phyloP scores from a whole-genome alignment of 2,888 invertebrate species.

The Cetonia aurata region DNA sequence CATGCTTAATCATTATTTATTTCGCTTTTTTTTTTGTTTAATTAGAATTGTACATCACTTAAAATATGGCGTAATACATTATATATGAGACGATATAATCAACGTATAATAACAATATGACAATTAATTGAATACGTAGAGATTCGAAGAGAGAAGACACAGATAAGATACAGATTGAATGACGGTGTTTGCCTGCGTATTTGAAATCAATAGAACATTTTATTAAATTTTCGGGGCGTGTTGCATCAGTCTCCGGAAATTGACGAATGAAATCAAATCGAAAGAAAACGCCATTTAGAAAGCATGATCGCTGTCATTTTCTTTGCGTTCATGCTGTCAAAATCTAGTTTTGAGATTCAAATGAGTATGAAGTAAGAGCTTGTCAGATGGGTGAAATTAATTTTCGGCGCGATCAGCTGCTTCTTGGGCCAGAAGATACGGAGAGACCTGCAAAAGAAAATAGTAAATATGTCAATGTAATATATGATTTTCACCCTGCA shows the following conservation, averaged over 20 bases:
- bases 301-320: conserved; percentile 5
- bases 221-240: neutral
- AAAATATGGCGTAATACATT: neutral
- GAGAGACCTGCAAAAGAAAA: conserved; percentile 51
- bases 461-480: neutral
- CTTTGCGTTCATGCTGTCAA: neutral
- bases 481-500: neutral
- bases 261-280: conserved; percentile 4
- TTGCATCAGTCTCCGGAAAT: conserved; percentile 29
- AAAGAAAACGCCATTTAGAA: conserved; percentile 11
- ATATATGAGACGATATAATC: neutral
- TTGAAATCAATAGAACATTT: conserved; percentile 4
- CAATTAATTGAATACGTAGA: conserved; percentile 36
- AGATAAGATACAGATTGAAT: conserved; percentile 3
- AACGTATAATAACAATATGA: too few relatives aligned
- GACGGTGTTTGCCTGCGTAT: neutral
- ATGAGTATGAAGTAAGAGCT: conserved; percentile 10
- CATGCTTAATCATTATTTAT: conserved; percentile 9
- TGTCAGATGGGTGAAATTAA: conserved; percentile 46
- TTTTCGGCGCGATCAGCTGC: conserved; percentile 52
- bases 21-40: neutral
- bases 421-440: conserved; percentile 52
- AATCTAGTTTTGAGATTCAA: conserved; percentile 1
- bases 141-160: conserved; percentile 10
- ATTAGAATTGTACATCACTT: neutral